Conservation (phyloP, 2,888 invertebrate genomes). For the Beris chalybata region DNA sequence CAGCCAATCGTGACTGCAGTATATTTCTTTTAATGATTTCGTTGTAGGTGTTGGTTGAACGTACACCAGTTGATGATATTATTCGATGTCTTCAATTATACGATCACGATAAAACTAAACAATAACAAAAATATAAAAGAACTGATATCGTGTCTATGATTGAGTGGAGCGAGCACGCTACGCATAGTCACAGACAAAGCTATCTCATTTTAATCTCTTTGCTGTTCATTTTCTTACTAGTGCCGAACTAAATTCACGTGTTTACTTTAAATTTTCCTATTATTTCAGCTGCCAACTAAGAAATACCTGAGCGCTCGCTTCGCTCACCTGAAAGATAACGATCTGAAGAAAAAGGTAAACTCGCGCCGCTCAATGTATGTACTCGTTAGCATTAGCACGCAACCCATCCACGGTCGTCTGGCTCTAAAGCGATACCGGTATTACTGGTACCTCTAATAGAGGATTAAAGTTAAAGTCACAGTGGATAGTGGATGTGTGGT, state of each 20-base stretch:
- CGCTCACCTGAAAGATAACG: constrained; percentile 26
- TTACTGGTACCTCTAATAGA: background rate
- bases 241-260: constrained; percentile 6
- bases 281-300: constrained; percentile 25
- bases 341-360: constrained; percentile 24
- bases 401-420: constrained; percentile 1
- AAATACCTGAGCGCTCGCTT: constrained; percentile 2
- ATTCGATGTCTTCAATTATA: too few relatives aligned
- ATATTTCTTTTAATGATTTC: too few relatives aligned
- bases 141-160: constrained; percentile 3
- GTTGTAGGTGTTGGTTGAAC: too few relatives aligned
- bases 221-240: too few relatives aligned
- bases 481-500: constrained; percentile 3
- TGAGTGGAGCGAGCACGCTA: too few relatives aligned
- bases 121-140: background rate
- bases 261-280: constrained; percentile 22
- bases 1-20: too few relatives aligned
- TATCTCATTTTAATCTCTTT: too few relatives aligned
- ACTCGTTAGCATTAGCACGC: constrained; percentile 26
- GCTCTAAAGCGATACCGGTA: constrained; percentile 19
- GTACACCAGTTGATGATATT: too few relatives aligned
- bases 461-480: background rate
- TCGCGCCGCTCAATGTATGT: constrained; percentile 23
- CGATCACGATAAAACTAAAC: too few relatives aligned
- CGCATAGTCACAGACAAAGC: too few relatives aligned